A percentile compares a stretch with the other conserved stretches of the same genome.
Evolutionary conservation across 2,888 invertebrate species (phyloP).

Genomic region (Hypolimnas misippus): DNA sequence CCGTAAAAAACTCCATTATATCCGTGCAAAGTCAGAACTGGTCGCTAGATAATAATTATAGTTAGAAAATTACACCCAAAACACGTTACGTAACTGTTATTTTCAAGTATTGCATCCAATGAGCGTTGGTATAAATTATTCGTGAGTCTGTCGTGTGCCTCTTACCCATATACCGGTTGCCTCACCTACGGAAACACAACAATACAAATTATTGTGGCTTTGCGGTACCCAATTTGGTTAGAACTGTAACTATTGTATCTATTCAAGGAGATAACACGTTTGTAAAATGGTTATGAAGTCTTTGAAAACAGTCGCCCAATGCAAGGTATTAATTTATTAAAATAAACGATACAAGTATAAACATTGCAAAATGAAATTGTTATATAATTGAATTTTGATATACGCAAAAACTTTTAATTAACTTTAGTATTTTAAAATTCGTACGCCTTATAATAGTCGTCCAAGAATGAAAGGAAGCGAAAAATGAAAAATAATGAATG

Average conservation of each 20-base stretch:
- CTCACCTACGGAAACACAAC: neutral
- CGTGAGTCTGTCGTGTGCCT: neutral
- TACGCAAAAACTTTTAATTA: neutral
- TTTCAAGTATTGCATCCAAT: neutral
- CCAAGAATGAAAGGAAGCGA: constrained; percentile 3
- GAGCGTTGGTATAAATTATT: neutral
- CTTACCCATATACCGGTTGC: neutral
- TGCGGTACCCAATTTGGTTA: constrained; percentile 6
- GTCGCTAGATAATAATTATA: neutral
- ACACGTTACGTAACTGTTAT: neutral
- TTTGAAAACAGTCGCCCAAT: neutral
- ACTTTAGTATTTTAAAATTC: constrained; percentile 3
- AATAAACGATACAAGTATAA: neutral
- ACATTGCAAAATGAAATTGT: too few relatives aligned
- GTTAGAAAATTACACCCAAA: too few relatives aligned
- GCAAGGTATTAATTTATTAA: neutral
- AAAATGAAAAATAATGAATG: constrained; percentile 10
- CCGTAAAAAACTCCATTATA: too few relatives aligned
- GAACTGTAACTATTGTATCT: neutral
- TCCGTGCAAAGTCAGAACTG: too few relatives aligned
- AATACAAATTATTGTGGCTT: constrained; percentile 7
- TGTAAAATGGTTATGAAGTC: neutral
- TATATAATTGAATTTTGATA: too few relatives aligned
- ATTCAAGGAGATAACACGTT: neutral
- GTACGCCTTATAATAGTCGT: neutral